phyloP scores from a whole-genome alignment of 2,888 invertebrate genomes.

The Andrena praecox region DNA sequence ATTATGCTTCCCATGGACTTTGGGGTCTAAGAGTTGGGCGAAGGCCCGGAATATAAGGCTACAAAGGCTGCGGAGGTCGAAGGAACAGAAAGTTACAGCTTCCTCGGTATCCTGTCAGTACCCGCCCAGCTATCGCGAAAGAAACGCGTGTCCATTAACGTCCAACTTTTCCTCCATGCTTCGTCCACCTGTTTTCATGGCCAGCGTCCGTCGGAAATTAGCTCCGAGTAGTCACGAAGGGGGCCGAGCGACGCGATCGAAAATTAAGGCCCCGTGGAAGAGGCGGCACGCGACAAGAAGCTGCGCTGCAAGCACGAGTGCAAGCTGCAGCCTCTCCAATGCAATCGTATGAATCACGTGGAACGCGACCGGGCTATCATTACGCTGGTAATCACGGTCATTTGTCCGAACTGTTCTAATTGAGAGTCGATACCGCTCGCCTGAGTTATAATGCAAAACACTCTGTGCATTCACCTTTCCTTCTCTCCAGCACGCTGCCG shows the following conservation, averaged over 20 bases:
- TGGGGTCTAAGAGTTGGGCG: too few species aligned
- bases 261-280: slow-evolving; percentile 36
- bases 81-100: too few species aligned
- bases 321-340: slow-evolving; percentile 53
- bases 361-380: slow-evolving; percentile 71
- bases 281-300: slow-evolving; percentile 57
- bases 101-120: too few species aligned
- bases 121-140: too few species aligned
- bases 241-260: slow-evolving; percentile 22
- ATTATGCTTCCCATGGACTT: too few species aligned
- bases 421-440: slow-evolving; percentile 62
- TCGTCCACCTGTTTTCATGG: neutral
- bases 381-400: slow-evolving; percentile 71
- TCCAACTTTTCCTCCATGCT: neutral
- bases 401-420: slow-evolving; percentile 71
- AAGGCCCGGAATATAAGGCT: too few species aligned
- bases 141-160: too few species aligned
- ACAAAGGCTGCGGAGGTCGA: too few species aligned
- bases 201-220: slow-evolving; percentile 1
- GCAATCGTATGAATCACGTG: slow-evolving; percentile 71
- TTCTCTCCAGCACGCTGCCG: neutral
- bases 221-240: slow-evolving; percentile 26
- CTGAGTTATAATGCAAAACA: slow-evolving; percentile 54
- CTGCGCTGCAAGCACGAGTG: slow-evolving; percentile 19
- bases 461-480: slow-evolving; percentile 13